These are phyloP conservation scores for Platycnemis pennipes DNA, from an alignment of 2,888 invertebrate species.

Conservation along the genomic window DNA sequence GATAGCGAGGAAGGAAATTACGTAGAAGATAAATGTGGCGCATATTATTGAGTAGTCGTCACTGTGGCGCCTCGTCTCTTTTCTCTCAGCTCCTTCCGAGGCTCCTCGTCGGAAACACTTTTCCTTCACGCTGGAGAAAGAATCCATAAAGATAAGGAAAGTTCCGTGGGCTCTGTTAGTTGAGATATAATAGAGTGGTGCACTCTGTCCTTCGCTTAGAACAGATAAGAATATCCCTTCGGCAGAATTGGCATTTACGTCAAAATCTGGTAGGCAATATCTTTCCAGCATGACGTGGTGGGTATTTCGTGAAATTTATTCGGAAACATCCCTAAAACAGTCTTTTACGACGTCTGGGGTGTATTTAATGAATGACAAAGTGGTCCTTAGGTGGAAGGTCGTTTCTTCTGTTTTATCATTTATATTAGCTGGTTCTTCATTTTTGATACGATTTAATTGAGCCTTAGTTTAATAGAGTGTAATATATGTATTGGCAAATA, in stretches of 20 bases:
- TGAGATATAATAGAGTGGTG: slow-evolving; percentile 42
- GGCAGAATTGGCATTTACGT: not conserved
- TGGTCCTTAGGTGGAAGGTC: not conserved
- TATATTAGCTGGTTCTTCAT: too few relatives aligned
- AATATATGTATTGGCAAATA: too few relatives aligned
- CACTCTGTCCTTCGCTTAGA: not conserved
- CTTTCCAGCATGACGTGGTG: not conserved
- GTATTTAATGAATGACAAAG: not conserved
- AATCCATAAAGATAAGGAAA: slow-evolving; percentile 48
- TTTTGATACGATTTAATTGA: too few relatives aligned
- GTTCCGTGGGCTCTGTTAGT: not conserved
- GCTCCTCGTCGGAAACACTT: not conserved
- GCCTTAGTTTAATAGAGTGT: too few relatives aligned
- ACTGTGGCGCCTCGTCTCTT: not conserved
- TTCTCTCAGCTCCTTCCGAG: not conserved
- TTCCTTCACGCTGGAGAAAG: slow-evolving; percentile 23
- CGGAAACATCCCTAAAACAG: not conserved
- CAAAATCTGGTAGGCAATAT: not conserved
- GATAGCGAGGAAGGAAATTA: not conserved
- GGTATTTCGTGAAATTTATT: not conserved
- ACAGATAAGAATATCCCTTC: not conserved
- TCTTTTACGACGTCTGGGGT: not conserved
- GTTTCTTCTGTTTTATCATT: not conserved
- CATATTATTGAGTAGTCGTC: not conserved
- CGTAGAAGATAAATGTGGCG: not conserved